Conservation (phyloP, 2,113 vertebrate species). For the Meleagris gallopavo region DNA sequence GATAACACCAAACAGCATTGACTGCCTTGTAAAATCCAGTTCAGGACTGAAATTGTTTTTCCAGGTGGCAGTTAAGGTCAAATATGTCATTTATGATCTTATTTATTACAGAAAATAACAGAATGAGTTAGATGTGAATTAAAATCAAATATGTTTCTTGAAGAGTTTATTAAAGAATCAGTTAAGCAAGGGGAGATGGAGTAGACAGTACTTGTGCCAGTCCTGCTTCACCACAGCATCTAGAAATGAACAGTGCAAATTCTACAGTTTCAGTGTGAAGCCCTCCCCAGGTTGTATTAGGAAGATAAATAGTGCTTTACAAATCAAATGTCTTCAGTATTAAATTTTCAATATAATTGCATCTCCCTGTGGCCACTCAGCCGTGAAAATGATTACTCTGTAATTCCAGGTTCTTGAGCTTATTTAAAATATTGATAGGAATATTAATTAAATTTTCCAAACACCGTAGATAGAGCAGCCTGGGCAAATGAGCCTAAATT, state of each 20-base stretch:
- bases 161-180: not conserved
- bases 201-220: not conserved
- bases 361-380: not conserved
- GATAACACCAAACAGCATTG: not conserved
- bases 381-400: not conserved
- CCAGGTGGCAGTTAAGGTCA: not conserved
- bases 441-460: conserved; percentile 15
- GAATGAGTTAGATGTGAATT: not conserved
- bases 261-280: not conserved
- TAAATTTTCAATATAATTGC: not conserved
- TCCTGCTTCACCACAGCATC: not conserved
- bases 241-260: not conserved
- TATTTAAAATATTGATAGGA: conserved; percentile 25
- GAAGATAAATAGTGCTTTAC: not conserved
- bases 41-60: not conserved
- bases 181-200: not conserved
- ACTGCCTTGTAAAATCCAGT: not conserved
- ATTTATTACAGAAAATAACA: not conserved
- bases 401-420: conserved; percentile 3
- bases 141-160: not conserved
- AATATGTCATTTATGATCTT: not conserved
- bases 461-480: not conserved
- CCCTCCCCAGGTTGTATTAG: not conserved
- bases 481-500: not conserved
- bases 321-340: not conserved